Evolutionary conservation across 2,113 vertebrate genomes (phyloP).

Genomic region (Salvelinus namaycush): DNA sequence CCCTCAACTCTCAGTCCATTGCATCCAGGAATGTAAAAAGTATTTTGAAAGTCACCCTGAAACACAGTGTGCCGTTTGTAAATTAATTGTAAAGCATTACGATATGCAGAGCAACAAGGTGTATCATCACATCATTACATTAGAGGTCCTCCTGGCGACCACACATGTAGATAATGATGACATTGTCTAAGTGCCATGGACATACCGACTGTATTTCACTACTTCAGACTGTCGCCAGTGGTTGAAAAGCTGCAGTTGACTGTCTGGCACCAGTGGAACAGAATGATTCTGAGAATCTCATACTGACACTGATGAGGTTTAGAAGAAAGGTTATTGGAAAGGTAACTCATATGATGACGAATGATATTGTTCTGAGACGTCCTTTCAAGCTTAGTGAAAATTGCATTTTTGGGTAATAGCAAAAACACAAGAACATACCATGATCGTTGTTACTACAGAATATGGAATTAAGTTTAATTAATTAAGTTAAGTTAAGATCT

Average conservation of each 20-base stretch:
- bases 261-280: background rate
- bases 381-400: background rate
- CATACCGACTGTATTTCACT: background rate
- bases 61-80: conserved; percentile 20
- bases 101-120: conserved; percentile 10
- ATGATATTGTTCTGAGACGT: background rate
- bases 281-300: background rate
- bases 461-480: background rate
- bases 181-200: conserved; percentile 10
- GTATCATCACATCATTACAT: conserved; percentile 2
- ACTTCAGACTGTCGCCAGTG: background rate
- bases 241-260: background rate
- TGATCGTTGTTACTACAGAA: background rate
- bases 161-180: conserved; percentile 56
- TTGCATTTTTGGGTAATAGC: conserved; percentile 32
- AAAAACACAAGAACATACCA: conserved; percentile 11
- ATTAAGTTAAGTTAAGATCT: background rate
- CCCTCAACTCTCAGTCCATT: conserved; percentile 39
- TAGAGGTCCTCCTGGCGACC: conserved; percentile 32
- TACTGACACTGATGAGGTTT: no score
- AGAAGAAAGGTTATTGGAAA: background rate
- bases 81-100: conserved; percentile 18
- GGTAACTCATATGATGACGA: no score
- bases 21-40: conserved; percentile 45
- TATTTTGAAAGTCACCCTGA: conserved; percentile 22